These are phyloP conservation scores for Drosophila prostipennis DNA, from an alignment of 2,888 invertebrate genomes.

Conservation along the genomic window DNA sequence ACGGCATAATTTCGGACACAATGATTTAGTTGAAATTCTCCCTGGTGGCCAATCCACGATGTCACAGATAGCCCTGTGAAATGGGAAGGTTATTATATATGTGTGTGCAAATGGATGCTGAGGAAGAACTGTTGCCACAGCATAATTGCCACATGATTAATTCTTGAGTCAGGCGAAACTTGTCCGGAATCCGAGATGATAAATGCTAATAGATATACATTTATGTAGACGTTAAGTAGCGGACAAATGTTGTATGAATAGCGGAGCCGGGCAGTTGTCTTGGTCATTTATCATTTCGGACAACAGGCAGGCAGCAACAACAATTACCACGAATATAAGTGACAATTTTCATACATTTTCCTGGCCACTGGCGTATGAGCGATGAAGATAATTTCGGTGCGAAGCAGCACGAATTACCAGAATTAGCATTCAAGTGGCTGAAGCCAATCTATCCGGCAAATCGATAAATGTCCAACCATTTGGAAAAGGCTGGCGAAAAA, in stretches of 20 bases:
- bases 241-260: constrained; percentile 66
- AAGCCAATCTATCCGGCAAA: constrained; percentile 38
- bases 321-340: constrained; percentile 69
- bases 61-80: constrained; percentile 83
- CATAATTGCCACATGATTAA: constrained; percentile 66
- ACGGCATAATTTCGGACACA: constrained; percentile 22
- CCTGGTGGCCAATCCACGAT: neutral
- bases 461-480: constrained; percentile 60
- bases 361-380: constrained; percentile 65
- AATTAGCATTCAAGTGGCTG: too few relatives aligned
- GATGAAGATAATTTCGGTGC: constrained; percentile 58
- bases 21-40: constrained; percentile 20
- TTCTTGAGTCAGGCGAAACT: constrained; percentile 54
- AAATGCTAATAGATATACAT: constrained; percentile 47
- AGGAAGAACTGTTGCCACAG: constrained; percentile 38
- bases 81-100: constrained; percentile 74
- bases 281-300: constrained; percentile 71
- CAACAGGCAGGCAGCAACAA: constrained; percentile 43
- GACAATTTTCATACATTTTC: constrained; percentile 73
- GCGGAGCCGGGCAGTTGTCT: constrained; percentile 30
- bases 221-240: constrained; percentile 38
- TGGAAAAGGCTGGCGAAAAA: constrained; percentile 10
- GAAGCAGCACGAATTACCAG: constrained; percentile 27
- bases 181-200: constrained; percentile 41
- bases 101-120: constrained; percentile 8